phyloP scores from a whole-genome alignment of 2,797 vertebrate species.

The Enteromius mattozi region DNA sequence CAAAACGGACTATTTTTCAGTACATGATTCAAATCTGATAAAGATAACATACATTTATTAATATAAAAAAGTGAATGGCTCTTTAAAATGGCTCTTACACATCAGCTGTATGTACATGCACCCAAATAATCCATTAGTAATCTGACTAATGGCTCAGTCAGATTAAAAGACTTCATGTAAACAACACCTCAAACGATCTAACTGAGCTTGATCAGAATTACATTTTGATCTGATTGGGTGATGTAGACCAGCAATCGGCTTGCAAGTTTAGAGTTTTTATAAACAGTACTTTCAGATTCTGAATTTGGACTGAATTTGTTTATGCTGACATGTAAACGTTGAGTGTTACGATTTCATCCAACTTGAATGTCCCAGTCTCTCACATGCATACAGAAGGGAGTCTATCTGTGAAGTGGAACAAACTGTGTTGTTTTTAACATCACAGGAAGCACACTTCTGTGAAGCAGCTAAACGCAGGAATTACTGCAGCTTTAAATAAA shows the following conservation, averaged over 20 bases:
- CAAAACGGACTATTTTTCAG: not conserved
- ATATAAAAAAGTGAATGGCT: not conserved
- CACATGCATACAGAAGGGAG: constrained; percentile 33
- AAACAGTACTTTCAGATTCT: not conserved
- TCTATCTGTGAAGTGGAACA: constrained; percentile 5
- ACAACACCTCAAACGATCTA: not conserved
- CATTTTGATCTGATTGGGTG: not conserved
- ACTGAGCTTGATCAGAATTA: not conserved
- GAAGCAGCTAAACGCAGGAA: constrained; percentile 62
- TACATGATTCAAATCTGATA: not conserved
- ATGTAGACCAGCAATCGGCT: not conserved
- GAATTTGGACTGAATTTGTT: not conserved
- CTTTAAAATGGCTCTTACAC: not conserved
- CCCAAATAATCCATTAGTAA: constrained; percentile 19
- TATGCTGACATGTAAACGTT: not conserved
- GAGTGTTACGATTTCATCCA: not conserved
- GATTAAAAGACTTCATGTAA: not conserved
- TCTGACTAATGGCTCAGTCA: not conserved
- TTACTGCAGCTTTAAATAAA: constrained; percentile 47
- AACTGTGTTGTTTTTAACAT: constrained; percentile 37
- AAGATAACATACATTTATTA: not conserved
- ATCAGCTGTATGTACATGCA: not conserved
- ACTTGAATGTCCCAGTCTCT: not conserved
- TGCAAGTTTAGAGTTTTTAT: not conserved
- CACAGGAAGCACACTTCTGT: constrained; percentile 57